Conservation (phyloP, 2,113 vertebrate species). For the Myodes glareolus region DNA sequence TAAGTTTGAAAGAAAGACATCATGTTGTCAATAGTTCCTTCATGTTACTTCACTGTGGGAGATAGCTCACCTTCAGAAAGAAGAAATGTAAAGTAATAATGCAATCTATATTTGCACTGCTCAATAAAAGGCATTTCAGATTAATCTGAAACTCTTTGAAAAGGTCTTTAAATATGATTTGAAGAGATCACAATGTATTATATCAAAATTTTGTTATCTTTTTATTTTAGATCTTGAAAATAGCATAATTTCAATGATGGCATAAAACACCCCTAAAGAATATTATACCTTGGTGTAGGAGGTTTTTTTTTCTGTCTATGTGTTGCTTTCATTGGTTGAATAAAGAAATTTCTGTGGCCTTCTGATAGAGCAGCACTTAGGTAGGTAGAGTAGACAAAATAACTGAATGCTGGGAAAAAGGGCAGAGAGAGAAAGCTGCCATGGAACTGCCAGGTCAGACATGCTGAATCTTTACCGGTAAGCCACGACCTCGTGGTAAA, state of each 20-base stretch:
- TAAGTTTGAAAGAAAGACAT: constrained; percentile 14
- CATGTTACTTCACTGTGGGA: constrained; percentile 21
- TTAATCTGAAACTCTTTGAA: constrained; percentile 13
- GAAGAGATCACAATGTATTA: constrained; percentile 33
- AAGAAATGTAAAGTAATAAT: neutral
- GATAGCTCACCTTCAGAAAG: constrained; percentile 15
- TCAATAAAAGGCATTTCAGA: constrained; percentile 45
- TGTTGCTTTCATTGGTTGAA: too few species aligned
- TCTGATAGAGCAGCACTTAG: too few species aligned
- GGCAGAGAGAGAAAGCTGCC: too few species aligned
- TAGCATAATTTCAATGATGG: constrained; percentile 28
- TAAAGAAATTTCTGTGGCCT: too few species aligned
- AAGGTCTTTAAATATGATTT: constrained; percentile 4
- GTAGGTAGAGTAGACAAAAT: too few species aligned
- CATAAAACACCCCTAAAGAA: constrained; percentile 24
- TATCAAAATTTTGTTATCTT: constrained; percentile 28
- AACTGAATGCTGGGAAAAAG: too few species aligned
- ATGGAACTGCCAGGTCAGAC: too few species aligned
- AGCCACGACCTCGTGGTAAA: too few species aligned
- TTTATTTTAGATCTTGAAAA: constrained; percentile 22
- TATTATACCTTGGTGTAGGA: neutral
- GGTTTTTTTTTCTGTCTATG: too few species aligned
- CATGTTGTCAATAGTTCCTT: neutral
- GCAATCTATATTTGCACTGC: constrained; percentile 47
- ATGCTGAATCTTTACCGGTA: too few species aligned